These are phyloP conservation scores for Hydrophis major DNA, from an alignment of 2,797 vertebrate species.

Conservation along the genomic window DNA sequence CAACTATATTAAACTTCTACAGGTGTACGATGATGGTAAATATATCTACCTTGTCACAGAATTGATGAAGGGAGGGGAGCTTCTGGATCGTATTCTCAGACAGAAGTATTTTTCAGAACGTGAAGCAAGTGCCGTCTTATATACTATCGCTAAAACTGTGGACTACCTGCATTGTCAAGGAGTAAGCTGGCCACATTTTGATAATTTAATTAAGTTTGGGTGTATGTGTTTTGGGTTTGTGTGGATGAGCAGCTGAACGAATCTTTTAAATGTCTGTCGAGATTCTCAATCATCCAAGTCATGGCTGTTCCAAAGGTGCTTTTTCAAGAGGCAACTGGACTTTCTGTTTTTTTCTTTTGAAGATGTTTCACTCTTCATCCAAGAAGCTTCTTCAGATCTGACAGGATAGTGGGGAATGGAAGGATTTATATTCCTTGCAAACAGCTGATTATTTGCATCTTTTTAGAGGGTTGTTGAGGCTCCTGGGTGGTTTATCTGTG, in stretches of 20 bases:
- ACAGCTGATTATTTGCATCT: too few species aligned
- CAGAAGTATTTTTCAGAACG: slow-evolving; percentile 96
- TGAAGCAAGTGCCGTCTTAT: slow-evolving; percentile 92
- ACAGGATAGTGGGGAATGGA: too few species aligned
- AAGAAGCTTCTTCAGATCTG: too few species aligned
- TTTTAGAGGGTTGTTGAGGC: too few species aligned
- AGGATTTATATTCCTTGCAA: too few species aligned
- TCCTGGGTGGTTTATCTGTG: too few species aligned
- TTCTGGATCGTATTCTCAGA: slow-evolving; percentile 91
- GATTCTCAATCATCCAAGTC: too few species aligned
- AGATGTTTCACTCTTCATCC: too few species aligned
- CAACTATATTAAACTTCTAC: slow-evolving; percentile 30
- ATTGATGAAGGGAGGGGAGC: slow-evolving; percentile 96
- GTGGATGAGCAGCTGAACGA: background rate
- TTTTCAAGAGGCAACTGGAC: too few species aligned
- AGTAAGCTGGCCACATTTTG: slow-evolving; percentile 71
- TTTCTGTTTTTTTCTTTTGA: too few species aligned
- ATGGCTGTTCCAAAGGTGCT: too few species aligned
- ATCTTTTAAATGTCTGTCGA: background rate
- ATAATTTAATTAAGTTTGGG: background rate
- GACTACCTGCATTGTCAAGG: slow-evolving; percentile 98
- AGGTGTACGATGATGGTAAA: slow-evolving; percentile 94
- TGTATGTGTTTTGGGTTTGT: background rate
- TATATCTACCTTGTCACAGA: slow-evolving; percentile 94
- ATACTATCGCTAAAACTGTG: slow-evolving; percentile 92